Conservation (phyloP, 1,140 invertebrate genomes). For the Phocides pigmalion region DNA sequence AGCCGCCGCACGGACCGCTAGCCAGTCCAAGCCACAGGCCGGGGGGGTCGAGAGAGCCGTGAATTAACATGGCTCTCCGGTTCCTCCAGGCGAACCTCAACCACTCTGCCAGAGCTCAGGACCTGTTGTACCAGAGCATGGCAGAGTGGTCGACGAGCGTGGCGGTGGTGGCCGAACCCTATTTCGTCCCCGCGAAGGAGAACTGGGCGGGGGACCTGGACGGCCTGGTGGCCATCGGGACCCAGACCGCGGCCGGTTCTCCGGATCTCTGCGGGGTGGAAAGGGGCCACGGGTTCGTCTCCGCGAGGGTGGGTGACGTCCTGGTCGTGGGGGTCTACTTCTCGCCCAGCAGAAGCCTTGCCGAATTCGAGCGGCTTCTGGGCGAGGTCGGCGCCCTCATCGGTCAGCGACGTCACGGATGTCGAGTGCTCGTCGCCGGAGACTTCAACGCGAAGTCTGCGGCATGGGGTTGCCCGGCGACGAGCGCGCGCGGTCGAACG, state of each 20-base stretch:
- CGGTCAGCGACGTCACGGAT: background rate
- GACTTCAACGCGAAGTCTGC: slow-evolving; percentile 38
- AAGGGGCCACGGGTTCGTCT: background rate
- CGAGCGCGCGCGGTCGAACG: slow-evolving; percentile 18
- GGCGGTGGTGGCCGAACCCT: slow-evolving; percentile 21
- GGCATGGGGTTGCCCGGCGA: slow-evolving; percentile 33
- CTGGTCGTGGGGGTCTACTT: slow-evolving; percentile 31
- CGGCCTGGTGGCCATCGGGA: no score
- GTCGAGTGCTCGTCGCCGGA: background rate
- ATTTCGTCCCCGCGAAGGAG: slow-evolving; percentile 3
- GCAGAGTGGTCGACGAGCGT: slow-evolving; percentile 14
- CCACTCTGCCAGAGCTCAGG: slow-evolving; percentile 26
- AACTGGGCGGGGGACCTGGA: background rate
- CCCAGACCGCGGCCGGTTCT: background rate
- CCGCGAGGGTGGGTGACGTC: background rate
- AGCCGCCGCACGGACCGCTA: background rate
- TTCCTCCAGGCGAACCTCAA: slow-evolving; percentile 23
- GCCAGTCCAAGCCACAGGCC: background rate
- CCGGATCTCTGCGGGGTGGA: background rate
- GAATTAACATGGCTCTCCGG: background rate
- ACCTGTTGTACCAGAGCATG: slow-evolving; percentile 17
- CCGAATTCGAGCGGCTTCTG: slow-evolving; percentile 35
- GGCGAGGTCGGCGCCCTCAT: slow-evolving; percentile 9
- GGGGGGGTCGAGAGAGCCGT: background rate
- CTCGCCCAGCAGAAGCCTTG: slow-evolving; percentile 28